Percentiles rank a stretch among this genome's conserved stretches.
Conservation (phyloP, 2,113 vertebrate genomes). For the Apistogramma diplotaenia region DNA sequence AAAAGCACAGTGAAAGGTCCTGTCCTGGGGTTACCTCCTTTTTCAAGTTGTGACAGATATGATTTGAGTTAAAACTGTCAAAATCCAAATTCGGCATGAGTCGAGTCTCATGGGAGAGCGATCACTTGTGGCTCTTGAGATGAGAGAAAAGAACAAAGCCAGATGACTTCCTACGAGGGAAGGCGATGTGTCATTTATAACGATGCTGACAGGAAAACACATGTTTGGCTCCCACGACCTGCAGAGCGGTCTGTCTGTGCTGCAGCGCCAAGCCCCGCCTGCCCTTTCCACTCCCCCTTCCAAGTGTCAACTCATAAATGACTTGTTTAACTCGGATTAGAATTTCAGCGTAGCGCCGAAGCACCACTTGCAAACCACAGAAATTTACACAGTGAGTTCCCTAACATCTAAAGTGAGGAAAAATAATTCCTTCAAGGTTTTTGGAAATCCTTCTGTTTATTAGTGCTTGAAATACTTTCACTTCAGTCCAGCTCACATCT, state of each 20-base stretch:
- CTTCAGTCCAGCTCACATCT: neutral
- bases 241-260: constrained; percentile 55
- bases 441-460: neutral
- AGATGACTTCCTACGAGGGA: neutral
- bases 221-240: constrained; percentile 2
- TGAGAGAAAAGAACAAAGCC: neutral
- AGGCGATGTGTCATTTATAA: neutral
- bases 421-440: neutral
- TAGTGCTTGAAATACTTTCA: neutral
- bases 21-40: neutral
- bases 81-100: neutral
- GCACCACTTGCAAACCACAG: neutral
- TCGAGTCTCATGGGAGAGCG: neutral
- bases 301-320: constrained; percentile 29
- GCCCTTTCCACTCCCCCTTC: constrained; percentile 20
- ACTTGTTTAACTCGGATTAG: neutral
- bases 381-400: too few species aligned
- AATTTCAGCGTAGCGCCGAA: neutral
- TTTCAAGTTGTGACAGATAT: neutral
- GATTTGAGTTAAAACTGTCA: neutral
- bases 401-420: neutral
- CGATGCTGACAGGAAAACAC: neutral
- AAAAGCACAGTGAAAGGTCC: neutral
- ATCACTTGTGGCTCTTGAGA: neutral
- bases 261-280: constrained; percentile 22